Evolutionary conservation across 2,888 invertebrate genomes (phyloP).

Genomic region (Eudemis profundana): DNA sequence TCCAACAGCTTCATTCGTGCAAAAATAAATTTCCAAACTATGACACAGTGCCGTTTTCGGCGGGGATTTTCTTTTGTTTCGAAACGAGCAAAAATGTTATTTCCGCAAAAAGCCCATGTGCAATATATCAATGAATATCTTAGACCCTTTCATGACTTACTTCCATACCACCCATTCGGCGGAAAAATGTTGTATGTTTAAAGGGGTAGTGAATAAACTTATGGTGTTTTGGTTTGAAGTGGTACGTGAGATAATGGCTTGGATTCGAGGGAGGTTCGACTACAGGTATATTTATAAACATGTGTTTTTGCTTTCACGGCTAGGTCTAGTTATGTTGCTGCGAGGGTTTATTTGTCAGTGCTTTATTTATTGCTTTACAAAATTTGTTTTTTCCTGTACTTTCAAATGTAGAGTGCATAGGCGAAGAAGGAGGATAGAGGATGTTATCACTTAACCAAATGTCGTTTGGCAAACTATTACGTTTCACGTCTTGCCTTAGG

Average conservation of each 20-base stretch:
- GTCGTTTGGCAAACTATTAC: not conserved
- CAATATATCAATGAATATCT: not conserved
- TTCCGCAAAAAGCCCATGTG: constrained; percentile 45
- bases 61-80: constrained; percentile 49
- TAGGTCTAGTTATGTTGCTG: constrained; percentile 1
- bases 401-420: not conserved
- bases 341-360: constrained; percentile 14
- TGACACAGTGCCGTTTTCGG: constrained; percentile 19
- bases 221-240: not conserved
- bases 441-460: not conserved
- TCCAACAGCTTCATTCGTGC: constrained; percentile 4
- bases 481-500: not conserved
- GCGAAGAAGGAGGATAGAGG: not conserved
- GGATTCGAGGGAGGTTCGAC: constrained; percentile 11
- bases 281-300: constrained; percentile 26
- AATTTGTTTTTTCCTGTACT: constrained; percentile 2
- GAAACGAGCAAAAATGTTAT: constrained; percentile 50
- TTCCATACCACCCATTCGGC: not conserved
- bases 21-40: constrained; percentile 46
- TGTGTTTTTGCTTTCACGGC: constrained; percentile 5
- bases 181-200: not conserved
- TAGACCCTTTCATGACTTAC: not conserved
- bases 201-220: not conserved
- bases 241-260: constrained; percentile 18
- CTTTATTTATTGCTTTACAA: constrained; percentile 14